Base-by-base conservation (phyloP, 1,140 invertebrate species). In the Zaprionus ghesquierei region DNA sequence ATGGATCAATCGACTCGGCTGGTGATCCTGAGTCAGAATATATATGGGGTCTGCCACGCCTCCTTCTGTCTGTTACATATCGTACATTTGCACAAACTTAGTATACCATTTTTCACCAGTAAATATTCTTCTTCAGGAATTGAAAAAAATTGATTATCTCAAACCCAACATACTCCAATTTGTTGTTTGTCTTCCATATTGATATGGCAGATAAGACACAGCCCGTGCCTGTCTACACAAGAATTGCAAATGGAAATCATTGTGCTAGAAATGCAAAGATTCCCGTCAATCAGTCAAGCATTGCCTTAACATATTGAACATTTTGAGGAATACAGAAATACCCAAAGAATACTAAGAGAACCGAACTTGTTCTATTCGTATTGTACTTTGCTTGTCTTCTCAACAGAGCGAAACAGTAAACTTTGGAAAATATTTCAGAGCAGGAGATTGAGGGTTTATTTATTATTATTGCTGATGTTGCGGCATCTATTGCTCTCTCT, bases 181-280 rank as follows among this genome's bases (percentile, higher is more conserved):
- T 33, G 15, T 53, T 15, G 22, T 29, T 29, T 29, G 46, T 29
- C 15, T 44, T 5, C 46, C 38, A 54, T 5, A 13, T 15, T 29
- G 29, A 1, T 12, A 44, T 23, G 9, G 6, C 31, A 65, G 35
- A 65, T 70, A 41, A 63, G 58, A 25, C 10, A 18, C 51, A 44
- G 8, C 2, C 2, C n/a, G n/a, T 8, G 35, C 6, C 41, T 44
- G 8, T 23, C 20, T 65, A 46, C 46, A 61, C 62, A 58, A 27
- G 63, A 77, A 75, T 84, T 84, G 65, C 53, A 60, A 75, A 84
- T 68, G 68, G 12, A 72, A 84, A 73, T 76, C 49, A 44, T 61
- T 69, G 50, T 46, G 33, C 49, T 46, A 69, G 27, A 61, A 61
- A 79, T 12, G 18, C 18, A 20, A 46, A 46, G 18, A 3, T 46